A percentile compares a stretch with the other conserved stretches of the same genome.
These are phyloP conservation scores for Schizothorax lantsangensis DNA, from an alignment of 2,797 vertebrate genomes.

Conservation along the genomic window DNA sequence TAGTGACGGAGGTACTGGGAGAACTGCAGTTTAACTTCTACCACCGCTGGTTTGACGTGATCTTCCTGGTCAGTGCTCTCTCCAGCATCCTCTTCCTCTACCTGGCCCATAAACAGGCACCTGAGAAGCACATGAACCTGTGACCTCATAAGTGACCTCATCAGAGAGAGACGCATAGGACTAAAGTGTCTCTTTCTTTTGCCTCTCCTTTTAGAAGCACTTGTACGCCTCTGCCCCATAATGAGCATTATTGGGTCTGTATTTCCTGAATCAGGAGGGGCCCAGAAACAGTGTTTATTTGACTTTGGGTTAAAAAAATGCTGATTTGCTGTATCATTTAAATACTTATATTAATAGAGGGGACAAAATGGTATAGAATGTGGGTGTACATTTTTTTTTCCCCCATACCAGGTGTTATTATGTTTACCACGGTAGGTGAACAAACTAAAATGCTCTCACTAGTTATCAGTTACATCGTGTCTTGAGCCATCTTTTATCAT, in stretches of 20 bases:
- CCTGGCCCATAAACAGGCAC: constrained; percentile 96
- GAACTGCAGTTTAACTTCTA: constrained; percentile 99
- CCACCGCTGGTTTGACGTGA: constrained; percentile 99
- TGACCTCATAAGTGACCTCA: constrained; percentile 63
- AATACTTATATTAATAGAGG: neutral
- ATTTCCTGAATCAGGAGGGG: constrained; percentile 79
- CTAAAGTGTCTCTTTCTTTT: constrained; percentile 19
- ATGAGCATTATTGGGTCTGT: constrained; percentile 26
- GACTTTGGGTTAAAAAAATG: neutral
- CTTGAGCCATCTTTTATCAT: neutral
- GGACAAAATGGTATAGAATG: neutral
- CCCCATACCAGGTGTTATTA: neutral
- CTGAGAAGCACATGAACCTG: constrained; percentile 93
- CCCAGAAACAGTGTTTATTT: constrained; percentile 27
- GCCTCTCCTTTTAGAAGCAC: constrained; percentile 42
- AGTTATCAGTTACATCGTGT: neutral
- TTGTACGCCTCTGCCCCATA: constrained; percentile 33
- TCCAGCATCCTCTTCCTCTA: constrained; percentile 99
- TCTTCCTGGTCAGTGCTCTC: constrained; percentile 97
- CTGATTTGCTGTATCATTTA: constrained; percentile 10
- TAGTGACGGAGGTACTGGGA: constrained; percentile 94
- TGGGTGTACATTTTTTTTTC: neutral
- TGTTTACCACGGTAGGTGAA: neutral
- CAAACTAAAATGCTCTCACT: neutral
- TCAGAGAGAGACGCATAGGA: constrained; percentile 18